Base-by-base conservation (phyloP, 2,888 invertebrate genomes). In the Adineta ricciae region DNA sequence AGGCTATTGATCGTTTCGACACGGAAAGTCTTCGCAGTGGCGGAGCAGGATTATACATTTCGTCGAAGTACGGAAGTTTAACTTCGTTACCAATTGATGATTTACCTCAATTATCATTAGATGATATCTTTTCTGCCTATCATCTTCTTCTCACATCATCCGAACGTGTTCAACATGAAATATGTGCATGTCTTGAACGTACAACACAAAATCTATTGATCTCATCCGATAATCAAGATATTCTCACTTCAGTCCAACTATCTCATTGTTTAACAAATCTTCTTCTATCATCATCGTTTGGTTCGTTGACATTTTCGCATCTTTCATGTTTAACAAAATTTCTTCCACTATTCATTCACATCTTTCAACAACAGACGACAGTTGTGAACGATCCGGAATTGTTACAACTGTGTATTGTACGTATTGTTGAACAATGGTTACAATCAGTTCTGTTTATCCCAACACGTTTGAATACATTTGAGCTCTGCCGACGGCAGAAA, bases 371-470 rank as follows among this genome's bases (percentile, higher is more conserved):
- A n/a, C 41, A 38, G n/a, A 78, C 38, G 24, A 41, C 78, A 24
- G 3, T 78, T 41, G 24, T 78, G 3, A 38, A 78, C 41, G 38
- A 78, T 78, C 41, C 78, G 4, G 78, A 78, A 78, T 41, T 41
- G 24, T 38, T 78, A 78, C 41, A 78, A 41, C 41, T 78, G 14
- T 78, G 78, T 78, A 41, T 78, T 78, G 24, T 78, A 41, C 41
- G 21, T 41, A 78, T 78, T 78, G n/a, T 78, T 78, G 78, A 78
- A 78, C 38, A 41, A n/a, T 78, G 78, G 78, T n/a, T 78, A 41
- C 78, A 78, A 78, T 8, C 78, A n/a, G 3, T 78, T 38, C 41
- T 78, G 41, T 78, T 41, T n/a, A n/a, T 78, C 3, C 41, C 78
- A 78, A 78, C 78, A 8, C 24, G 3, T 24, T 64, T 64, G 2